Percentiles rank a stretch among this genome's conserved stretches.
Evolutionary conservation across 2,113 vertebrate genomes (phyloP).

Genomic region (Epinephelus moara): DNA sequence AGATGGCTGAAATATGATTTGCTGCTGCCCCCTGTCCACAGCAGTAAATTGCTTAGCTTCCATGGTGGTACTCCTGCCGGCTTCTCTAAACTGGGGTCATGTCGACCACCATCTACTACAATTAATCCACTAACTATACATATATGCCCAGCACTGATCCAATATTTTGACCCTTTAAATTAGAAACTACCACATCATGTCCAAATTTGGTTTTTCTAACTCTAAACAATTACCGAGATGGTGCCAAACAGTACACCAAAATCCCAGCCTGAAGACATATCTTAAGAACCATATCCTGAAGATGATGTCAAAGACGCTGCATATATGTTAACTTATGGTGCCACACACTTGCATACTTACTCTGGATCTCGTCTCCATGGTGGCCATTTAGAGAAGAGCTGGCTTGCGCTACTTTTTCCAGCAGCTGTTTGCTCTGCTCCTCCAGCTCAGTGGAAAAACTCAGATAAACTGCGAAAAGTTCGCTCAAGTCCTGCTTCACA

Average conservation of each 20-base stretch:
- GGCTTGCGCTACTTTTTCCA: slow-evolving; percentile 64
- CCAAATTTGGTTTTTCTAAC: not conserved
- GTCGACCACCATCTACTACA: too few relatives aligned
- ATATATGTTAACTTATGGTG: not conserved
- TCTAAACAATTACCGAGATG: not conserved
- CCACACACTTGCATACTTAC: slow-evolving; percentile 57
- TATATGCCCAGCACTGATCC: too few relatives aligned
- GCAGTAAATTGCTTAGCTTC: too few relatives aligned
- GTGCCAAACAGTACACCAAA: too few relatives aligned
- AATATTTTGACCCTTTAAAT: not conserved
- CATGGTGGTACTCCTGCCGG: too few relatives aligned
- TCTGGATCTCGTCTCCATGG: slow-evolving; percentile 42
- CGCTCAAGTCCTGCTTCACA: slow-evolving; percentile 79
- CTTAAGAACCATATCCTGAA: too few relatives aligned
- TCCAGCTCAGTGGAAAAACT: slow-evolving; percentile 79
- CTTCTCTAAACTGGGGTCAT: too few relatives aligned
- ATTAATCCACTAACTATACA: too few relatives aligned
- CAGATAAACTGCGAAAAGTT: slow-evolving; percentile 75
- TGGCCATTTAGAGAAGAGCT: slow-evolving; percentile 37
- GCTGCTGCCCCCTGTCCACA: too few relatives aligned
- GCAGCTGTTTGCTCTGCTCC: slow-evolving; percentile 79
- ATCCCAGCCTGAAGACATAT: not conserved
- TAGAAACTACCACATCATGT: not conserved
- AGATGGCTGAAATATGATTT: too few relatives aligned
- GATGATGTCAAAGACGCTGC: not conserved